A percentile compares a stretch with the other conserved stretches of the same genome.
These are phyloP conservation scores for Watersipora subatra DNA, from an alignment of 1,140 invertebrate species.

Conservation along the genomic window DNA sequence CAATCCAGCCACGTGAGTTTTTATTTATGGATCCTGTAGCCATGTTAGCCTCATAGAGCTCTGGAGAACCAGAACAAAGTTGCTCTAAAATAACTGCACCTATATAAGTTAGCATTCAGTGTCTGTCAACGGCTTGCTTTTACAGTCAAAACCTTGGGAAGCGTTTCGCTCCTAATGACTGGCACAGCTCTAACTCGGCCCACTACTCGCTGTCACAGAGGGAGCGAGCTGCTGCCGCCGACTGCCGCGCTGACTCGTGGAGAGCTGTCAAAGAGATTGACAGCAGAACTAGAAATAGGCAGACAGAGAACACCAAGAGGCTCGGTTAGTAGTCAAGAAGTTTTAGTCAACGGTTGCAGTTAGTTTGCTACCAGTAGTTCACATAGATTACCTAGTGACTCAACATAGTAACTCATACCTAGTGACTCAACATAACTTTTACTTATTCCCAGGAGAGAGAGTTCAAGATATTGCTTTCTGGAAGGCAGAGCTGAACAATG, in stretches of 20 bases:
- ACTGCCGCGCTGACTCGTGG: conserved; percentile 39
- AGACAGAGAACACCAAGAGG: conserved; percentile 35
- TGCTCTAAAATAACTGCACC: no score
- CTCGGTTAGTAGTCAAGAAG: conserved; percentile 21
- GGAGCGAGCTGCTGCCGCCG: conserved; percentile 65
- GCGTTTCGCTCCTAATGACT: conserved; percentile 71
- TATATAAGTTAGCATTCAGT: neutral
- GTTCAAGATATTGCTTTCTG: conserved; percentile 86
- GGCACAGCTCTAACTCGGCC: conserved; percentile 69
- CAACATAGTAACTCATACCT: no score
- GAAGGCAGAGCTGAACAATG: conserved; percentile 70
- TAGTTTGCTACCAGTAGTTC: no score
- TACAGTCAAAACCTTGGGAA: conserved; percentile 36
- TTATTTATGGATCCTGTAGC: neutral
- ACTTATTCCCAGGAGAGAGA: conserved; percentile 73
- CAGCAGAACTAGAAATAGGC: conserved; percentile 33
- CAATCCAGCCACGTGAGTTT: conserved; percentile 30
- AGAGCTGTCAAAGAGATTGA: conserved; percentile 37
- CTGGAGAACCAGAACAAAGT: neutral
- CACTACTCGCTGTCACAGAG: conserved; percentile 71
- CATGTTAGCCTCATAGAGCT: no score
- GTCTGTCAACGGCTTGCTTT: conserved; percentile 4
- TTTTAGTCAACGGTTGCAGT: conserved; percentile 35
- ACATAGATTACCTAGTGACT: no score
- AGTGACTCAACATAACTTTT: no score